Conservation (phyloP, 2,888 invertebrate genomes). For the Amiota mariae region DNA sequence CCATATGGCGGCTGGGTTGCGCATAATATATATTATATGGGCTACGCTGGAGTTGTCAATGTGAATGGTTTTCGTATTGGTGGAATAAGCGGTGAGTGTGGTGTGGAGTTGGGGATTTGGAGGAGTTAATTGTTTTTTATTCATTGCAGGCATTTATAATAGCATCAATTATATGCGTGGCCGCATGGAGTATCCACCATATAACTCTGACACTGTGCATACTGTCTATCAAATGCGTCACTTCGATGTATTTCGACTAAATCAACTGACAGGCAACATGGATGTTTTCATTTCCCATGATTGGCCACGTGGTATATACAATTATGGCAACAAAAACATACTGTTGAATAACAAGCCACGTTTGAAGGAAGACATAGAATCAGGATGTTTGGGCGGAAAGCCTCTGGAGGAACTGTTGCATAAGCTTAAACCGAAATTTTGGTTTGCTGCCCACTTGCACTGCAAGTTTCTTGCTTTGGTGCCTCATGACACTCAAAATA, state of each 20-base stretch:
- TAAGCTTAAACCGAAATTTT: slow-evolving; percentile 87
- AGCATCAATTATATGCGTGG: slow-evolving; percentile 87
- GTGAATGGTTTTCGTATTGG: slow-evolving; percentile 90
- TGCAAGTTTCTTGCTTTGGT: slow-evolving; percentile 94
- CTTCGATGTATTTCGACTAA: slow-evolving; percentile 90
- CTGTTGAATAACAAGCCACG: slow-evolving; percentile 86
- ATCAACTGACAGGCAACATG: slow-evolving; percentile 82
- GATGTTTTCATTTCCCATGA: slow-evolving; percentile 97
- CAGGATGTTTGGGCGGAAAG: slow-evolving; percentile 88
- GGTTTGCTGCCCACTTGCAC: slow-evolving; percentile 99
- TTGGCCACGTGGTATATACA: slow-evolving; percentile 93
- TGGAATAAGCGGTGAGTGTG: slow-evolving; percentile 74
- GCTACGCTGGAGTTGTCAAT: slow-evolving; percentile 89
- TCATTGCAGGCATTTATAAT: slow-evolving; percentile 86
- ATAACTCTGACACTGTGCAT: slow-evolving; percentile 82
- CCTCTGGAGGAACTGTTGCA: slow-evolving; percentile 88
- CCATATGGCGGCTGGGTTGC: slow-evolving; percentile 99
- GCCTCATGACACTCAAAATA: slow-evolving; percentile 76
- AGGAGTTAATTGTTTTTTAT: not conserved
- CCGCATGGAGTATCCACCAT: slow-evolving; percentile 91
- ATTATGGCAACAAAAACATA: slow-evolving; percentile 85
- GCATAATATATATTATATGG: slow-evolving; percentile 97
- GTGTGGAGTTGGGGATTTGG: not conserved
- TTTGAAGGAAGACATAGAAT: slow-evolving; percentile 89
- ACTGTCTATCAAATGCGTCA: slow-evolving; percentile 95